These are phyloP conservation scores for Phyllostomus hastatus DNA, from an alignment of 2,113 vertebrate genomes.

Conservation along the genomic window DNA sequence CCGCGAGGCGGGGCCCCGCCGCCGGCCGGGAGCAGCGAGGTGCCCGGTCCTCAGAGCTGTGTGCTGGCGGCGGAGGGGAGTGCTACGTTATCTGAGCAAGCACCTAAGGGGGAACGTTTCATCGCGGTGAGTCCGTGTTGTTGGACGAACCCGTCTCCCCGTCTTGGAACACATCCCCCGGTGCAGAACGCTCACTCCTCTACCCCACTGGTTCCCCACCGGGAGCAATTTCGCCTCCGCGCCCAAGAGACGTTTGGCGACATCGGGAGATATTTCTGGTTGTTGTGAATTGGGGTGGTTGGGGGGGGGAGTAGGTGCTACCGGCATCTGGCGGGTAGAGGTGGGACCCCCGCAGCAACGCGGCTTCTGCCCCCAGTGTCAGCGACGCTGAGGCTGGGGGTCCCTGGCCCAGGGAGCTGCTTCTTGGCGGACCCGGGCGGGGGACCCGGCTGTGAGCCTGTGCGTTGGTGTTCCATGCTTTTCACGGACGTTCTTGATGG, in stretches of 20 bases:
- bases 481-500: neutral
- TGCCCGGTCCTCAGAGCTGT: neutral
- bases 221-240: neutral
- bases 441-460: neutral
- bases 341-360: no score
- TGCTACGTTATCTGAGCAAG: neutral
- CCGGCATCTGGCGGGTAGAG: neutral
- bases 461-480: neutral
- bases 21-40: fast-evolving
- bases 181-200: neutral
- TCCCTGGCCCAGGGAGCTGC: fast-evolving
- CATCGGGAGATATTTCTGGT: neutral
- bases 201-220: fast-evolving
- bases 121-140: neutral
- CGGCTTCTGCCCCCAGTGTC: fast-evolving
- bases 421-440: no score
- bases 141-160: neutral
- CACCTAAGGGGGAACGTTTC: neutral
- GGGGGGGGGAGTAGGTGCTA: no score
- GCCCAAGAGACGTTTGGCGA: neutral
- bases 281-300: fast-evolving
- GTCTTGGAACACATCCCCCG: neutral
- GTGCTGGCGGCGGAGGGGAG: neutral
- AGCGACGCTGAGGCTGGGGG: fast-evolving
- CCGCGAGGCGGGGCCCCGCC: neutral